Evolutionary conservation across 2,113 vertebrate species (phyloP).

Genomic region (Galbula dea): DNA sequence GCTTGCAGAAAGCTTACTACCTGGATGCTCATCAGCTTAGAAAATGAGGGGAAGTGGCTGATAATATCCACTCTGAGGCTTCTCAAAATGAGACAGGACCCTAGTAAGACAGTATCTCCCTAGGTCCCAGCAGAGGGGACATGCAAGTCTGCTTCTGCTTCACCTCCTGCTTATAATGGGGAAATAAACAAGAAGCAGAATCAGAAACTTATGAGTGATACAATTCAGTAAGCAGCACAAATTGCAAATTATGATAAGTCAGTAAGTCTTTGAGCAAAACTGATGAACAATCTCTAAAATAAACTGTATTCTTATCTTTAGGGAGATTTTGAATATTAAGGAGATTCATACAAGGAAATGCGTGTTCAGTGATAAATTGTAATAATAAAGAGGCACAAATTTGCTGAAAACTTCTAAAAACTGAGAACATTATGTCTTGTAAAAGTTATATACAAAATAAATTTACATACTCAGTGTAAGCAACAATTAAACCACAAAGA

Average conservation of each 20-base stretch:
- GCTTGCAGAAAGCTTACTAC: background rate
- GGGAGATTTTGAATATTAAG: background rate
- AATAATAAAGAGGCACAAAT: background rate
- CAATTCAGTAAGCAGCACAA: slow-evolving; percentile 6
- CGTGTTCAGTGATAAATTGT: background rate
- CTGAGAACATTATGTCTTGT: background rate
- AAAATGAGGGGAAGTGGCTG: background rate
- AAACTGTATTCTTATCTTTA: background rate
- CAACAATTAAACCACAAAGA: background rate
- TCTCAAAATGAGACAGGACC: background rate
- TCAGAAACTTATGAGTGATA: background rate
- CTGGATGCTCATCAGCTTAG: background rate
- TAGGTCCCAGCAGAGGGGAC: background rate
- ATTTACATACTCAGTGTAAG: background rate
- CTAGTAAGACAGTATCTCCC: background rate
- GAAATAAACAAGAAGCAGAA: background rate
- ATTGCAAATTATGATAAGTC: background rate
- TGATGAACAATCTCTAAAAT: slow-evolving; percentile 2
- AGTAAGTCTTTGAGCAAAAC: background rate
- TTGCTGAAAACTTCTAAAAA: background rate
- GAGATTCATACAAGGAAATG: background rate
- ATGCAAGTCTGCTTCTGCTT: background rate
- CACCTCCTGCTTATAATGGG: background rate
- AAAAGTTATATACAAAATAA: background rate
- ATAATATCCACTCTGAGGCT: background rate